Evolutionary conservation across 1,140 invertebrate species (phyloP).

Genomic region (Caenorhabditis remanei): DNA sequence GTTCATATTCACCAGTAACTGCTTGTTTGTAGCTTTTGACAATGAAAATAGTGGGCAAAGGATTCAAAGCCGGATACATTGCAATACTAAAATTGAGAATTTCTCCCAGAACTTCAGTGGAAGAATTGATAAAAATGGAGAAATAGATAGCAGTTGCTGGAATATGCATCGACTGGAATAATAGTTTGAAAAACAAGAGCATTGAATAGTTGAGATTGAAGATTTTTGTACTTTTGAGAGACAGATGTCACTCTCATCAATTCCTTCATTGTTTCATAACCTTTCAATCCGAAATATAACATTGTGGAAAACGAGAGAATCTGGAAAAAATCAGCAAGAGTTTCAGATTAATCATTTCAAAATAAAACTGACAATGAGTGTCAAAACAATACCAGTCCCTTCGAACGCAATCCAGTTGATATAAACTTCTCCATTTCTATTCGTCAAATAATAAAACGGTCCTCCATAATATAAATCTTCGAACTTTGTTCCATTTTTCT

Average conservation of each 20-base stretch:
- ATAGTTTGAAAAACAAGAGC: conserved; percentile 15
- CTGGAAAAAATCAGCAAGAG: background rate
- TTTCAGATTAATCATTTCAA: background rate
- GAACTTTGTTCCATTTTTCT: background rate
- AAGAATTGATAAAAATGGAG: background rate
- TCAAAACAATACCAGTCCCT: background rate
- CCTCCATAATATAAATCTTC: background rate
- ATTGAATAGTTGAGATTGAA: conserved; percentile 12
- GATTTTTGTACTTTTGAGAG: conserved; percentile 11
- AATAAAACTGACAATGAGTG: conserved; percentile 17
- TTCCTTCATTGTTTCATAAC: background rate
- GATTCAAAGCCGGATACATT: conserved; percentile 24
- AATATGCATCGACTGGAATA: conserved; percentile 24
- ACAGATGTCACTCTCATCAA: background rate
- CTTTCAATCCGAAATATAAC: conserved; percentile 12
- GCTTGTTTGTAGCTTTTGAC: conserved; percentile 12
- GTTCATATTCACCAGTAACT: background rate
- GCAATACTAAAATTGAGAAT: background rate
- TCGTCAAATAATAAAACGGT: background rate
- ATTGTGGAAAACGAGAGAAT: background rate
- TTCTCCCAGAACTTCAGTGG: conserved; percentile 2
- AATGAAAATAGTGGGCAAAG: conserved; percentile 31
- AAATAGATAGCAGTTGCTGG: background rate
- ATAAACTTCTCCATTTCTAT: background rate
- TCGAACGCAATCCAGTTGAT: background rate